Evolutionary conservation across 1,140 invertebrate species (phyloP), one percentile per base, ranked within the genome.

Genomic region (Cataglyphis hispanica): DNA sequence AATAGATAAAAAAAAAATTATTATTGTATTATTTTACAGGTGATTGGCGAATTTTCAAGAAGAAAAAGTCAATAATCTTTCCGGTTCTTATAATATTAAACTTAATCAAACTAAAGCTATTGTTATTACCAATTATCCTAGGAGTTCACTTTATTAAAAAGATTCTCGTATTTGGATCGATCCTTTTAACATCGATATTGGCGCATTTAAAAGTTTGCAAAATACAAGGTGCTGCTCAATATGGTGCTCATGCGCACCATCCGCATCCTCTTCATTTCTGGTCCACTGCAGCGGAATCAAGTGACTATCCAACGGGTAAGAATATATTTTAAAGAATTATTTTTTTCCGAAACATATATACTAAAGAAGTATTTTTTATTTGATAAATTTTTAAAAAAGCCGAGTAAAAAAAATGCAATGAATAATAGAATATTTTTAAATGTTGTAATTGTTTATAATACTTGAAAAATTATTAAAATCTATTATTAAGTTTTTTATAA

Each of bases 101-200:
- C 27, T 92, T 96, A 0, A 86, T 97, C 63, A 97, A 97, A 93
- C 93, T 96, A 2, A 97, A 97, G 83, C 90, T 97, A 8, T 87
- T 97, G 61, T 91, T 97, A 3, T 93, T 96, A 6, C 96, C 97
- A 0, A 96, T 97, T 13, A 95, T 97, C 13, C 92, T 97, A 4
- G 95, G 95, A 2, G 96, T 97, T 1, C 95, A 97, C 81, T 95
- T 97, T 87, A 97, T 97, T 80, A 97, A 97, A 94, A 97, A 97
- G 86, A 92, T 97, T 10, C 92, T 97, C 10, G 92, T 97, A 3
- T 86, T 97, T 0, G 96, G 95, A 1, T 96, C 96, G 0, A 85
- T 97, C 25, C 92, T 97, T 31, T 89, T 96, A 7, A 96, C 97
- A 0, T 95, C 96, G 27, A 88, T 97, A 46, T 90, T 97, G 2